Evolutionary conservation across 1,140 invertebrate species (phyloP).

Genomic region (Sinella curviseta): DNA sequence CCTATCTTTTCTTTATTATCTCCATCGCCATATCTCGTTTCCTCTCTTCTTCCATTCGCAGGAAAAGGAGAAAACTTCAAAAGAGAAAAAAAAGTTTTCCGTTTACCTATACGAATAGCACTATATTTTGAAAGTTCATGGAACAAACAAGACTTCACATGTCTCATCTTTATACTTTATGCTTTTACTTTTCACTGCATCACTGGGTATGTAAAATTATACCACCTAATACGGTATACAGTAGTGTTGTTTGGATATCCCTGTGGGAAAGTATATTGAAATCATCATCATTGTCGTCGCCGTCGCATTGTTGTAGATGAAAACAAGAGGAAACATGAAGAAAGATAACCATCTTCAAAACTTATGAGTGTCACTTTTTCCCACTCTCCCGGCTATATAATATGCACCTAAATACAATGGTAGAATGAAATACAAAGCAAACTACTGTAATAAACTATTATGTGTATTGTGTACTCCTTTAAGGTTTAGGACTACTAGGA

Average conservation of each 20-base stretch:
- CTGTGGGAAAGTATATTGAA: background rate
- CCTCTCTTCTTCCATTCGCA: background rate
- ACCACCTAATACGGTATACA: no score
- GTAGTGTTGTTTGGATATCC: no score
- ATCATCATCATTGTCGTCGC: background rate
- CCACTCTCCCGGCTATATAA: background rate
- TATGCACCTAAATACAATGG: background rate
- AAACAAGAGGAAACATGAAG: background rate
- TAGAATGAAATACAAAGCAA: background rate
- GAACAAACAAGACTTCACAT: background rate
- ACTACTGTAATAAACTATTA: background rate
- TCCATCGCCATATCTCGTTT: background rate
- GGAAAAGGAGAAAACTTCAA: background rate
- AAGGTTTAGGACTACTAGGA: no score
- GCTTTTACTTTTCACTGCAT: background rate
- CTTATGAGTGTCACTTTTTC: background rate
- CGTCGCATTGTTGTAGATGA: background rate
- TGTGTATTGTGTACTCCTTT: no score
- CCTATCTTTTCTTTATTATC: background rate
- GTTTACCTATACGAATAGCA: background rate
- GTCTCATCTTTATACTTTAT: background rate
- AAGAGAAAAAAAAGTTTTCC: background rate
- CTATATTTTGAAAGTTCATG: background rate
- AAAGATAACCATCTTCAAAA: conserved; percentile 8
- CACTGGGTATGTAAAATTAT: no score